Base-by-base conservation (phyloP, 2,888 invertebrate genomes). In the Disparrhopalites patrizii region DNA sequence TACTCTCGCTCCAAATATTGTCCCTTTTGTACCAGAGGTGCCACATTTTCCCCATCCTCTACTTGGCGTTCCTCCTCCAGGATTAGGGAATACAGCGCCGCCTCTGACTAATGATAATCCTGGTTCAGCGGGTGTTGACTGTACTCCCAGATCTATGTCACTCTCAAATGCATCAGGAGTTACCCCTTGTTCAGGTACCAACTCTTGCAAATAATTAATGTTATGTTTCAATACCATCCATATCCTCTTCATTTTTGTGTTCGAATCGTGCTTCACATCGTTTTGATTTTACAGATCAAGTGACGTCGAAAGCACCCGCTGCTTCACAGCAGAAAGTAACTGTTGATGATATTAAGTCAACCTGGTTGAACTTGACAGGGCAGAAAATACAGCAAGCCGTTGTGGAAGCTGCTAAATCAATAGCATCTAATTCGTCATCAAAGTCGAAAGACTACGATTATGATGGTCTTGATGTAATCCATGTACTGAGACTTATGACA, bases 301-400 rank as follows among this genome's bases (percentile, higher is more conserved):
- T 33, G 20, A 23, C 36, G 7, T 36, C 38, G 23, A 28, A 23
- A 20, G 20, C 15, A 3, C 40, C 40, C 5, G 4, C 33, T 56
- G 3, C 51, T n/a, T 23, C 52, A 31, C 20, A 36, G 25, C 62
- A 65, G n/a, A 56, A 67, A 43, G 73, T 74, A 3, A 73, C 75
- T 2, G 65, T 68, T 15, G 69, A 58, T 23, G 71, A 72, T 51
- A 52, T 75, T 5, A 68, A 70, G 38, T 70, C 70, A 18, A 67
- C 66, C 8, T 75, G 75, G 75, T 65, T 71, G 31, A 58, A 31
- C 5, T 38, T 70, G 25, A 72, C 70, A 15, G 64, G 70, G 5
- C 64, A 66, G 33, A 61, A 57, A 58, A 51, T 65, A 1, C 31
- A 27, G 2, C 27, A 40, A 30, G 40, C 61, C 20, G 33, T 47